Percentiles rank a stretch among this genome's conserved stretches.
These are phyloP conservation scores for Hydrophis major DNA, from an alignment of 2,797 vertebrate species.

Conservation along the genomic window DNA sequence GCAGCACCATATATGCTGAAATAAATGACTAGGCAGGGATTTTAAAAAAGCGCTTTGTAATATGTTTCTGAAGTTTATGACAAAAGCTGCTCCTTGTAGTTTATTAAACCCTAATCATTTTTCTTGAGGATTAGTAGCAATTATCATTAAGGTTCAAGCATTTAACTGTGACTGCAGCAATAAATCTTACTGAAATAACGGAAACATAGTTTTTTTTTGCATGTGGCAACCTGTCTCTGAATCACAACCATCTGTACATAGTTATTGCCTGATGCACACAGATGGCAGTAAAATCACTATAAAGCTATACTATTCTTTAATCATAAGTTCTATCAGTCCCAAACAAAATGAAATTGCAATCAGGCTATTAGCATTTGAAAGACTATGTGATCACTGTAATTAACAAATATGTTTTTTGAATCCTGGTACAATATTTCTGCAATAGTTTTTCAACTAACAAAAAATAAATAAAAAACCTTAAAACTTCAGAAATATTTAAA, in stretches of 20 bases:
- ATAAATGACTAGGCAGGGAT: slow-evolving; percentile 43
- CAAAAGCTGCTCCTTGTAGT: slow-evolving; percentile 66
- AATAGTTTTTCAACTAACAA: slow-evolving; percentile 64
- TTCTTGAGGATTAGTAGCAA: slow-evolving; percentile 88
- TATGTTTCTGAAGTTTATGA: slow-evolving; percentile 65
- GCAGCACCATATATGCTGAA: neutral
- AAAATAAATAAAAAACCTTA: neutral
- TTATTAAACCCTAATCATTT: slow-evolving; percentile 78
- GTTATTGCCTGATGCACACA: slow-evolving; percentile 91
- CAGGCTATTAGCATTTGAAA: slow-evolving; percentile 88
- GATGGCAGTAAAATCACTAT: slow-evolving; percentile 92
- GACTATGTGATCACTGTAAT: slow-evolving; percentile 83
- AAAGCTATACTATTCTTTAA: slow-evolving; percentile 90
- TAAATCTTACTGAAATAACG: slow-evolving; percentile 98
- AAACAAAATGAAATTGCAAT: slow-evolving; percentile 91
- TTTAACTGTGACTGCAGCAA: slow-evolving; percentile 89
- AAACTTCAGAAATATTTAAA: slow-evolving; percentile 38
- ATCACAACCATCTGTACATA: slow-evolving; percentile 94
- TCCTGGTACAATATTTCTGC: slow-evolving; percentile 61
- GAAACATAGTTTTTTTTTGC: slow-evolving; percentile 83
- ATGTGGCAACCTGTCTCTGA: slow-evolving; percentile 94
- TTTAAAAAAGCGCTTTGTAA: slow-evolving; percentile 43
- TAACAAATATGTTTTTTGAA: slow-evolving; percentile 70
- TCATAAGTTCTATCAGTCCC: slow-evolving; percentile 91
- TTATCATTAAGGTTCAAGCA: slow-evolving; percentile 90